Evolutionary conservation across 2,797 vertebrate species (phyloP).

Genomic region (Poeciliopsis gracilis): DNA sequence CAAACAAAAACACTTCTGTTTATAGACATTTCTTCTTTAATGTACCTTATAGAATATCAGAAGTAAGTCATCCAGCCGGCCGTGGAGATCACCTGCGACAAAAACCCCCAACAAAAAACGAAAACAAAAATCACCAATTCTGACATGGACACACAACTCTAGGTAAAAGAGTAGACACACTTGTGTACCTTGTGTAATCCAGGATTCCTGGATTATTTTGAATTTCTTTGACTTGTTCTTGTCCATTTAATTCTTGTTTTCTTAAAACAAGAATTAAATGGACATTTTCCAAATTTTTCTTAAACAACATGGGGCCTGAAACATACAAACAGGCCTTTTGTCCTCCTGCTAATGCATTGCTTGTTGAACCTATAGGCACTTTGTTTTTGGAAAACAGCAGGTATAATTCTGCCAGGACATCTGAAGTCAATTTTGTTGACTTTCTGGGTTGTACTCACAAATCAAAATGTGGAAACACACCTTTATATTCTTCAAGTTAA

Average conservation of each 20-base stretch:
- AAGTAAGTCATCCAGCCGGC: slow-evolving; percentile 92
- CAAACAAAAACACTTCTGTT: not conserved
- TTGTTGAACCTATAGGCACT: not conserved
- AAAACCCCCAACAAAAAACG: slow-evolving; percentile 4
- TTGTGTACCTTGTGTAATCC: too few species aligned
- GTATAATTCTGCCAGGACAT: not conserved
- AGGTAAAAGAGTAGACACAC: not conserved
- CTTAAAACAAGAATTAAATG: not conserved
- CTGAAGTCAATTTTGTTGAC: not conserved
- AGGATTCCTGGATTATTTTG: not conserved
- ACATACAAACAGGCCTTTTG: not conserved
- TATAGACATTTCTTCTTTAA: not conserved
- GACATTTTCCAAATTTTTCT: not conserved
- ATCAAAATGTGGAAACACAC: not conserved
- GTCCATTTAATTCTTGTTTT: too few species aligned
- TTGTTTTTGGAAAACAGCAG: not conserved
- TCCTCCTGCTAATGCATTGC: not conserved
- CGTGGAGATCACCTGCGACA: slow-evolving; percentile 91
- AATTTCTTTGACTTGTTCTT: not conserved
- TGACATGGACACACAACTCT: not conserved
- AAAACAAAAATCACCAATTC: not conserved
- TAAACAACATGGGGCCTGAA: not conserved
- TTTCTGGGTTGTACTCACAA: not conserved
- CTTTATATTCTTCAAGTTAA: not conserved
- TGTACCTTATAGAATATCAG: slow-evolving; percentile 97